Evolutionary conservation across 2,113 vertebrate species (phyloP).

Genomic region (Mus musculus): GRCm39 chr16:93864501-93865000

Average conservation of each 20-base stretch:
- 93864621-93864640: background rate
- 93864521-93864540: background rate
- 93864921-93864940: background rate
- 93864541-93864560: background rate
- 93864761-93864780: background rate
- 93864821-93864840: background rate
- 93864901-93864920: background rate
- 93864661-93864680: background rate
- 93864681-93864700: background rate
- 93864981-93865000: background rate
- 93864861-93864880: background rate
- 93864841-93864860: background rate
- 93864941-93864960: background rate
- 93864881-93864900: too few species aligned
- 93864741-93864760: too few species aligned
- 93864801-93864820: too few species aligned
- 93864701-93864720: background rate
- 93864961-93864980: background rate
- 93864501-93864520: rapidly evolving
- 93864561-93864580: too few species aligned
- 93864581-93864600: background rate
- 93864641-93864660: background rate
- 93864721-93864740: background rate
- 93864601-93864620: background rate
- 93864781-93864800: background rate